phyloP scores from a whole-genome alignment of 2,888 invertebrate species.

The Chalcosyrphus nemorum region DNA sequence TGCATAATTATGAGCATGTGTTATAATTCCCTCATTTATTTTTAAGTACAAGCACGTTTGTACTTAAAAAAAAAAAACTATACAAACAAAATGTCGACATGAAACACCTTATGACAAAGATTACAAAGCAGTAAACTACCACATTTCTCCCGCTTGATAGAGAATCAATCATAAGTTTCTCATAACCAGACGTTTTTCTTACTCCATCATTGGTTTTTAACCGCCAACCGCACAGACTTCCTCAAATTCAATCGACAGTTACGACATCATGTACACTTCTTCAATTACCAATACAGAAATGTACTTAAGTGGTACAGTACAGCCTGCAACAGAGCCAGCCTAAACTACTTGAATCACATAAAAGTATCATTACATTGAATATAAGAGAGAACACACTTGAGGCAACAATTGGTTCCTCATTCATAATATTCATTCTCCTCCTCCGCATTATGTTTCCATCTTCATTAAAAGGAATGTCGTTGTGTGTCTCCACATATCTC shows the following conservation, averaged over 20 bases:
- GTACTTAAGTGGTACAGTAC: not conserved
- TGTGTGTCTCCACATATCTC: constrained; percentile 10
- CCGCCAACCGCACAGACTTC: constrained; percentile 55
- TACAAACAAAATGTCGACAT: no score
- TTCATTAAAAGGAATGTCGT: constrained; percentile 27
- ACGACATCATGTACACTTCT: constrained; percentile 30
- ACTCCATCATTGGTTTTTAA: not conserved
- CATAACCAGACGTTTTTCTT: not conserved
- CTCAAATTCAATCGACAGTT: constrained; percentile 16
- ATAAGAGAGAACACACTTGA: constrained; percentile 24
- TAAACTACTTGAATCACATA: constrained; percentile 7
- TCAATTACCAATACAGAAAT: constrained; percentile 35
- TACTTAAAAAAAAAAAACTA: no score
- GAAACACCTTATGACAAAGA: no score
- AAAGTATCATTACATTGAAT: constrained; percentile 14
- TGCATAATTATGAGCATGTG: no score
- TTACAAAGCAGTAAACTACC: not conserved
- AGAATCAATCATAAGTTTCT: not conserved
- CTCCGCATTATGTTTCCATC: constrained; percentile 25
- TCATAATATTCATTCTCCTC: constrained; percentile 9
- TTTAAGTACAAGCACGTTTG: no score
- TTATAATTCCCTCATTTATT: no score
- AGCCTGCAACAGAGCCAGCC: not conserved
- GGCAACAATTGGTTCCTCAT: constrained; percentile 51
- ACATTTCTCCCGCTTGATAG: not conserved